Evolutionary conservation across 2,888 invertebrate species (phyloP).

Genomic region (Diplolepis rosae): DNA sequence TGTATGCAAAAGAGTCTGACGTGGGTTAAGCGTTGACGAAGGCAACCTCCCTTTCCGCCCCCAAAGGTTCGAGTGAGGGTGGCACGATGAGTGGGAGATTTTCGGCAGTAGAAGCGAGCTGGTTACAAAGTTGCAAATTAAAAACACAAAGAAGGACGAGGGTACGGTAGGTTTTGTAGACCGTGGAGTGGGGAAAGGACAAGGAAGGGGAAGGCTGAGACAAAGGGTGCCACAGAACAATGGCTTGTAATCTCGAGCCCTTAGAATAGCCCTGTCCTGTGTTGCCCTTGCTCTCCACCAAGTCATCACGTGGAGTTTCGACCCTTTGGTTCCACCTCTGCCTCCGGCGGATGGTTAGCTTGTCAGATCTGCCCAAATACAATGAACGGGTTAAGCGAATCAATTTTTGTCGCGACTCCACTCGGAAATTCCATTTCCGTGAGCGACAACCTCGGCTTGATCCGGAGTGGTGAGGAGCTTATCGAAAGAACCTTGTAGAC

Average conservation of each 20-base stretch:
- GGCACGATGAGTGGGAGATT: conserved; percentile 42
- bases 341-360: conserved; percentile 38
- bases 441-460: conserved; percentile 47
- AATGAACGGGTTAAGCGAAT: conserved; percentile 69
- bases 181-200: conserved; percentile 41
- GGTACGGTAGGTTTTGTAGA: conserved; percentile 41
- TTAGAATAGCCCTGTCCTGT: conserved; percentile 64
- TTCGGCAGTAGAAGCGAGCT: conserved; percentile 51
- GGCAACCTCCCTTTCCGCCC: conserved; percentile 28
- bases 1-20: conserved; percentile 38
- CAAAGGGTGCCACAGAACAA: conserved; percentile 70
- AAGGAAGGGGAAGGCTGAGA: conserved; percentile 65
- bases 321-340: conserved; percentile 37
- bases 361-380: conserved; percentile 57
- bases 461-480: conserved; percentile 24
- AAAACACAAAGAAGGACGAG: conserved; percentile 68
- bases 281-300: conserved; percentile 52
- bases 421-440: conserved; percentile 64
- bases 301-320: conserved; percentile 43
- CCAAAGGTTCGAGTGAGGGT: not conserved
- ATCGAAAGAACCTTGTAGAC: conserved; percentile 48
- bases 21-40: conserved; percentile 43
- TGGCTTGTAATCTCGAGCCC: conserved; percentile 72
- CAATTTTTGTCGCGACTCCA: conserved; percentile 65
- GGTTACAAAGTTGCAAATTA: conserved; percentile 69